Evolutionary conservation across 1,140 invertebrate genomes (phyloP).

Genomic region (Piezodorus guildinii): DNA sequence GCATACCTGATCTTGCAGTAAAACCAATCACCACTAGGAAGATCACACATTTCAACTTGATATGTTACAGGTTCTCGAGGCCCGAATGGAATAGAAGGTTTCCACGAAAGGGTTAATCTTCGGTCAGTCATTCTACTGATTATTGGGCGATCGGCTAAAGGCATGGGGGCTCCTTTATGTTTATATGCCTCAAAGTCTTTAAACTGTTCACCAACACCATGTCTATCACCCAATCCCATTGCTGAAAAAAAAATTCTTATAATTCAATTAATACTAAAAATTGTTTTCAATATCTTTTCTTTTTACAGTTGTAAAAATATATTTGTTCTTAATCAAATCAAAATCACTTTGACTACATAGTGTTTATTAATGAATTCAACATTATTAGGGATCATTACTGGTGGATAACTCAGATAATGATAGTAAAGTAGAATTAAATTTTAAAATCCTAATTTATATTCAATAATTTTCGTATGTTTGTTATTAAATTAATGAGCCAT

Average conservation of each 20-base stretch:
- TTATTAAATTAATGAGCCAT: too few relatives aligned
- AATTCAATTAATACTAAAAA: background rate
- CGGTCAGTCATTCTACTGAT: constrained; percentile 80
- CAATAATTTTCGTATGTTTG: too few relatives aligned
- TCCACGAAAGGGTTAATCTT: constrained; percentile 77
- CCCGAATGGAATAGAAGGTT: constrained; percentile 70
- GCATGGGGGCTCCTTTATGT: constrained; percentile 65
- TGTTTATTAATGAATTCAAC: too few relatives aligned
- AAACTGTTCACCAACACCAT: constrained; percentile 66
- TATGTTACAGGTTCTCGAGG: constrained; percentile 80
- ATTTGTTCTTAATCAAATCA: background rate
- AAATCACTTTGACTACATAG: too few relatives aligned
- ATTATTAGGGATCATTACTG: too few relatives aligned
- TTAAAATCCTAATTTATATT: too few relatives aligned
- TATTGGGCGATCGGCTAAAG: constrained; percentile 73
- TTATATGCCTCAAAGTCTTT: constrained; percentile 72
- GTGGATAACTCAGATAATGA: too few relatives aligned
- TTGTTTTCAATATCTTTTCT: background rate
- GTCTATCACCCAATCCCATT: constrained; percentile 54
- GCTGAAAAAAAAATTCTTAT: constrained; percentile 36
- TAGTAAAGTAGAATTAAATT: too few relatives aligned
- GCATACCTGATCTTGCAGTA: constrained; percentile 53
- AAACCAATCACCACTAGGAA: constrained; percentile 82
- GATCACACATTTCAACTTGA: constrained; percentile 83
- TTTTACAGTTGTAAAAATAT: background rate